phyloP scores from a whole-genome alignment of 2,797 vertebrate genomes.

The Leptodactylus fallax region DNA sequence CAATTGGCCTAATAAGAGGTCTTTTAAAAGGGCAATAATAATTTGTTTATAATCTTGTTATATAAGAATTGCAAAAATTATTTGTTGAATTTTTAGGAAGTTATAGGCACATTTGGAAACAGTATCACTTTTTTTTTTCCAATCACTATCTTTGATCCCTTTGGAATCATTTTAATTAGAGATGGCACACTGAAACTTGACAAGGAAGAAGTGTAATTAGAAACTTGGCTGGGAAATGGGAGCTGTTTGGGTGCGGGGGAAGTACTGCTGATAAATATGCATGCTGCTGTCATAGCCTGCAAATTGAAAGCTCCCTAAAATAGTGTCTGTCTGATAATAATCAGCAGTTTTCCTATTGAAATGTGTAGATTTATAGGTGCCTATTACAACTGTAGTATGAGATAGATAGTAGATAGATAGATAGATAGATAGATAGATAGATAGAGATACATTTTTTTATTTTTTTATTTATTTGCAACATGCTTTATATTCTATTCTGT shows the following conservation, averaged over 20 bases:
- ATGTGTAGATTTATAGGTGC: not conserved
- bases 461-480: not conserved
- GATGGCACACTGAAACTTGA: conserved; percentile 54
- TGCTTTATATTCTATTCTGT: not conserved
- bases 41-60: not conserved
- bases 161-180: conserved; percentile 63
- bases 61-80: not conserved
- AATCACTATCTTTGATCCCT: conserved; percentile 61
- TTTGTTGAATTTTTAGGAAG: conserved; percentile 38
- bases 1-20: too few species aligned
- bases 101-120: conserved; percentile 53
- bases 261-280: conserved; percentile 62
- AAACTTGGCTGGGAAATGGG: conserved; percentile 55
- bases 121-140: conserved; percentile 45
- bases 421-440: not conserved
- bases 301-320: conserved; percentile 45
- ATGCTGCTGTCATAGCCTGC: conserved; percentile 53
- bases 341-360: conserved; percentile 3
- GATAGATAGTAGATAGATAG: not conserved
- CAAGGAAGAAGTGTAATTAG: conserved; percentile 63
- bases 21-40: not conserved
- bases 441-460: not conserved
- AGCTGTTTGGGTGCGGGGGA: conserved; percentile 63
- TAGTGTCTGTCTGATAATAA: conserved; percentile 25
- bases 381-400: not conserved